These are phyloP conservation scores for Eupithecia centaureata DNA, from an alignment of 2,888 invertebrate genomes.

Conservation along the genomic window DNA sequence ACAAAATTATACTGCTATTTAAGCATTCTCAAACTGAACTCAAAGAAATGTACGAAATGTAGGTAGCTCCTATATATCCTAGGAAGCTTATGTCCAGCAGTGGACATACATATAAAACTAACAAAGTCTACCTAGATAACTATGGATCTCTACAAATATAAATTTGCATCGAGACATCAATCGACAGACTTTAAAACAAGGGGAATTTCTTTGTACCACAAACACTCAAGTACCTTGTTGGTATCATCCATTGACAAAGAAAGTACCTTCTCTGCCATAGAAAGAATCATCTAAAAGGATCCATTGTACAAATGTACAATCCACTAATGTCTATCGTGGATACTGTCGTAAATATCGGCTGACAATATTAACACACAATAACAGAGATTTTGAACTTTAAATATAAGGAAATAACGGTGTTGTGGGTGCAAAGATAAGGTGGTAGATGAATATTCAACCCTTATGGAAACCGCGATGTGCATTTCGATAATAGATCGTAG, in stretches of 20 bases:
- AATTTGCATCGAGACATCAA: no score
- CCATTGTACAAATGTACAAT: conserved; percentile 58
- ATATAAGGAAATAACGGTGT: conserved; percentile 11
- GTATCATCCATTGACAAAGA: conserved; percentile 6
- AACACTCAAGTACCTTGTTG: neutral
- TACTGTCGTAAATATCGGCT: conserved; percentile 61
- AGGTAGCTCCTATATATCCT: no score
- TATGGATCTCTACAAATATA: no score
- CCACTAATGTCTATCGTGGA: conserved; percentile 65
- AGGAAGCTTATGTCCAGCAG: no score
- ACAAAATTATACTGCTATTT: no score
- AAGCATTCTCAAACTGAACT: no score
- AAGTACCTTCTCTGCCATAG: conserved; percentile 13
- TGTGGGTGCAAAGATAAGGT: conserved; percentile 32
- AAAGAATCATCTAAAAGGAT: conserved; percentile 37
- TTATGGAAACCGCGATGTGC: conserved; percentile 78
- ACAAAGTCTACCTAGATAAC: no score
- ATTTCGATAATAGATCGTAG: conserved; percentile 76
- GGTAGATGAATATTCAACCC: conserved; percentile 72
- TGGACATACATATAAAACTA: no score
- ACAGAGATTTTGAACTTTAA: conserved; percentile 40
- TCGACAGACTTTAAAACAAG: neutral
- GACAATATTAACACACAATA: neutral
- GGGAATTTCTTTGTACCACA: neutral
- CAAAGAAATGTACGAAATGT: no score